These are phyloP conservation scores for Prunella strophiata DNA, from an alignment of 2,797 vertebrate species.

Conservation along the genomic window DNA sequence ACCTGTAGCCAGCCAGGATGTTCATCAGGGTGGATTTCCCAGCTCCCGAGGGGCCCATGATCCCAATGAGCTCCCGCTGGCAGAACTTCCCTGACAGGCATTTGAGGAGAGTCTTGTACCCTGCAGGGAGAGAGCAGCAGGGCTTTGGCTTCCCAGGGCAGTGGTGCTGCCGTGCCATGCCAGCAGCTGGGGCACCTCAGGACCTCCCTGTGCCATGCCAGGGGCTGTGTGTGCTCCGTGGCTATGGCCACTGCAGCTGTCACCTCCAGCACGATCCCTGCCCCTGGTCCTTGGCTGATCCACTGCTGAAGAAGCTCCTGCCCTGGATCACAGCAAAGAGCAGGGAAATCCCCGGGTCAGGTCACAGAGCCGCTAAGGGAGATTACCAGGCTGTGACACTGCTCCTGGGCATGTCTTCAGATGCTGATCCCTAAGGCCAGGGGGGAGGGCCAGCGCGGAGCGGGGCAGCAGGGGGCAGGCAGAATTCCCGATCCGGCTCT, in stretches of 20 bases:
- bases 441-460: neutral
- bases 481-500: neutral
- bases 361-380: neutral
- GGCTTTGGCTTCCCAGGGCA: neutral
- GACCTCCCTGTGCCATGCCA: fast-evolving
- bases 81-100: conserved; percentile 96
- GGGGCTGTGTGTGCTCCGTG: neutral
- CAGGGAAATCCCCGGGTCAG: neutral
- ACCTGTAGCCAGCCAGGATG: conserved; percentile 98
- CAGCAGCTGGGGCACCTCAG: neutral
- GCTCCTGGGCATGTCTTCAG: neutral
- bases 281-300: neutral
- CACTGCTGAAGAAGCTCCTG: neutral
- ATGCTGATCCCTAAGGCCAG: neutral
- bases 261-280: neutral
- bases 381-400: neutral
- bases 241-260: neutral
- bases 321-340: neutral
- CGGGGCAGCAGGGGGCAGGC: neutral
- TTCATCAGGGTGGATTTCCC: conserved; percentile 99
- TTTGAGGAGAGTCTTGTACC: conserved; percentile 97
- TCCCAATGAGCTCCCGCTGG: conserved; percentile 93
- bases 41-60: conserved; percentile 97
- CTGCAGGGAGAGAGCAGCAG: conserved; percentile 66
- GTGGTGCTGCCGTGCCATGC: neutral